phyloP scores from a whole-genome alignment of 2,113 vertebrate species.

The Calyptommatus sinebrachiatus region DNA sequence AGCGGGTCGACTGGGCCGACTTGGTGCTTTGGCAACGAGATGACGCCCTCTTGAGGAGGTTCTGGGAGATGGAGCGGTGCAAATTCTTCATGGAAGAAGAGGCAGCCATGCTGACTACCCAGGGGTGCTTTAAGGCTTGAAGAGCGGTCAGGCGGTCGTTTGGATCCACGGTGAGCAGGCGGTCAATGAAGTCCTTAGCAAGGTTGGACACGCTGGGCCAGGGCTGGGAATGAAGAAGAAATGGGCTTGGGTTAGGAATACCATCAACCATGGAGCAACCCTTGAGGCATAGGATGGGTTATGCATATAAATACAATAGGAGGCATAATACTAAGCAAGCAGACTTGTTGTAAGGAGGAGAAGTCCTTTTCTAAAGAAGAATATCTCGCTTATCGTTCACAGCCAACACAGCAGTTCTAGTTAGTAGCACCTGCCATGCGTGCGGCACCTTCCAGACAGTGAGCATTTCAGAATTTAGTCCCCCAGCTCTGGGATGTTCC shows the following conservation, averaged over 20 bases:
- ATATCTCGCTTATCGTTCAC: too few species aligned
- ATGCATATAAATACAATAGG: too few species aligned
- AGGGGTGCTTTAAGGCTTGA: constrained; percentile 94
- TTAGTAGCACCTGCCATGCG: too few species aligned
- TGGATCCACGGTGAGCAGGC: constrained; percentile 92
- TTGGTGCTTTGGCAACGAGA: constrained; percentile 99
- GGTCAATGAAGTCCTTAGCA: constrained; percentile 97
- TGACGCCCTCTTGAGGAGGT: constrained; percentile 93
- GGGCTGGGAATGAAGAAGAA: constrained; percentile 75
- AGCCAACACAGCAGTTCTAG: too few species aligned
- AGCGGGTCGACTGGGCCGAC: constrained; percentile 91
- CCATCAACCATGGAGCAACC: not conserved
- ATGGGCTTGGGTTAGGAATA: not conserved
- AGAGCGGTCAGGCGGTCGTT: constrained; percentile 87
- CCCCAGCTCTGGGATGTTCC: too few species aligned
- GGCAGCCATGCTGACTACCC: constrained; percentile 97
- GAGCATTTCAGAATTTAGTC: too few species aligned
- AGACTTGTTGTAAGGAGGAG: not conserved
- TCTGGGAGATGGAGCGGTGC: constrained; percentile 95
- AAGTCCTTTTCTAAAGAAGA: not conserved
- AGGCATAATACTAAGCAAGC: not conserved
- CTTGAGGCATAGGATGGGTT: too few species aligned
- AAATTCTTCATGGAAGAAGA: constrained; percentile 98
- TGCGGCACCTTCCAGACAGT: too few species aligned
- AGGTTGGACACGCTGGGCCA: constrained; percentile 98